These are phyloP conservation scores for Epsilonema sp. DNA, from an alignment of 2,888 invertebrate species.

Conservation along the genomic window DNA sequence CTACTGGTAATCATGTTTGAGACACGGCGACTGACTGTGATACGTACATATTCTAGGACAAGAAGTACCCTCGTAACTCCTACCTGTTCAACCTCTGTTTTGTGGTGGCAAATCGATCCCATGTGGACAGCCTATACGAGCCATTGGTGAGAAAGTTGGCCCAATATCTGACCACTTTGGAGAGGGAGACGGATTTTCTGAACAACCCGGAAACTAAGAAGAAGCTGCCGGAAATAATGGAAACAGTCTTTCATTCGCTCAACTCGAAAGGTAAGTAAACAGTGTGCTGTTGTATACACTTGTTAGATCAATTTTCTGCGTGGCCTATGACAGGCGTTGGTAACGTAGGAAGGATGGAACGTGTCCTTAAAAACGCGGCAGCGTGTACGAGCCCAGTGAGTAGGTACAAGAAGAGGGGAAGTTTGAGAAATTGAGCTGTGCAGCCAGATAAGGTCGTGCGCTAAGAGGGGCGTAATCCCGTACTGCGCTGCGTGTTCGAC, in stretches of 20 bases:
- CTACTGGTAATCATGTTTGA: too few relatives aligned
- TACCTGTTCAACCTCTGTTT: conserved; percentile 25
- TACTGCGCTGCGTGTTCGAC: too few relatives aligned
- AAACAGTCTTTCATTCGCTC: conserved; percentile 16
- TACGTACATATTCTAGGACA: too few relatives aligned
- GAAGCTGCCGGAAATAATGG: conserved; percentile 15
- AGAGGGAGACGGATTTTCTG: conserved; percentile 12
- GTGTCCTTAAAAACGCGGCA: too few relatives aligned
- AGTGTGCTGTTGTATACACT: not conserved
- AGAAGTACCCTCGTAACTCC: conserved; percentile 13
- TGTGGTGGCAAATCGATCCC: conserved; percentile 16
- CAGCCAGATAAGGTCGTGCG: too few relatives aligned
- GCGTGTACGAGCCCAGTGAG: too few relatives aligned
- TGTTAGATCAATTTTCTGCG: not conserved
- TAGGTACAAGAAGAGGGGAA: too few relatives aligned
- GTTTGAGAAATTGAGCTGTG: too few relatives aligned
- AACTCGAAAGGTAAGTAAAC: conserved; percentile 15
- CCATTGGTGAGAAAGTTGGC: conserved; percentile 25
- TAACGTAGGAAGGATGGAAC: too few relatives aligned
- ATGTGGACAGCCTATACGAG: conserved; percentile 22
- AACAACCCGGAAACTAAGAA: conserved; percentile 10
- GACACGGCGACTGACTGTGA: too few relatives aligned
- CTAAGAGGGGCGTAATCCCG: too few relatives aligned
- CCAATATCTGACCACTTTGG: conserved; percentile 22
- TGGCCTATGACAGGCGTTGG: too few relatives aligned